Conservation (phyloP, 2,888 invertebrate species). For the Synanthedon tipuliformis region DNA sequence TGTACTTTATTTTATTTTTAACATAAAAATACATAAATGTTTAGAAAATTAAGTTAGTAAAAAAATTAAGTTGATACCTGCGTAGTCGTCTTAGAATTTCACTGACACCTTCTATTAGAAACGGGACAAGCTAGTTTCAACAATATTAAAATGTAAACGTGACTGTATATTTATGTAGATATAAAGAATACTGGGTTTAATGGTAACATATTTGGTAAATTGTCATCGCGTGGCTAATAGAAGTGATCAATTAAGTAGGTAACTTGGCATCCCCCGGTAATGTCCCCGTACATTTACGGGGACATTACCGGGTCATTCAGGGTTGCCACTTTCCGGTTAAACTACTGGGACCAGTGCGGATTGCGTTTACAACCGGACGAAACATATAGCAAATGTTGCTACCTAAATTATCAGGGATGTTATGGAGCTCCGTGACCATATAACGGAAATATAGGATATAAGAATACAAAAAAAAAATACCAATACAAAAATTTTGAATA, state of each 20-base stretch:
- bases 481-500: too few species aligned
- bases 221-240: constrained; percentile 26
- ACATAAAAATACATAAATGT: neutral
- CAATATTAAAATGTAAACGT: constrained; percentile 27
- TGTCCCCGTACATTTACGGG: neutral
- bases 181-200: constrained; percentile 20
- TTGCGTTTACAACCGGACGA: too few species aligned
- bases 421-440: too few species aligned
- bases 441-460: too few species aligned
- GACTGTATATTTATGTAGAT: constrained; percentile 25
- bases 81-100: neutral
- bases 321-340: too few species aligned
- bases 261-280: neutral
- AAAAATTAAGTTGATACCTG: neutral
- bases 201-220: constrained; percentile 47
- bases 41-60: neutral
- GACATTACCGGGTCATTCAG: too few species aligned
- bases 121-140: constrained; percentile 14
- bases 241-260: constrained; percentile 21
- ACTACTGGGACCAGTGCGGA: too few species aligned
- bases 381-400: too few species aligned
- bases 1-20: neutral
- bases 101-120: constrained; percentile 23
- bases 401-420: too few species aligned
- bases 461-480: too few species aligned